Evolutionary conservation across 1,140 invertebrate species (phyloP), one percentile per base, ranked within the genome.

Genomic region (Drosophila punjabiensis): DNA sequence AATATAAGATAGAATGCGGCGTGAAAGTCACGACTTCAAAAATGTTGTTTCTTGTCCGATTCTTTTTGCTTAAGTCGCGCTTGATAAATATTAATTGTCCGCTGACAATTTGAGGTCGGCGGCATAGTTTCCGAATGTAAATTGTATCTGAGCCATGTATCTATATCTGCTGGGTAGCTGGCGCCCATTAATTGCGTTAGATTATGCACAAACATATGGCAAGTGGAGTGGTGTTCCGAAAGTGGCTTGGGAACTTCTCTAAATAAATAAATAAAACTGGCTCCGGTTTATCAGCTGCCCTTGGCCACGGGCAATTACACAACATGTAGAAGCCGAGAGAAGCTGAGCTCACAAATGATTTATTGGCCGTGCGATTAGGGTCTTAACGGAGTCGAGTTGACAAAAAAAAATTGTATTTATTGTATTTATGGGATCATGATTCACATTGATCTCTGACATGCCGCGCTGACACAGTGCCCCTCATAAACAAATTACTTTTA

Each of bases 51-150:
- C 60, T 71, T 56, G 48, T 67, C 68, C 14, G 52, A 47, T 81
- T 78, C 81, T 61, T 86, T 53, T 48, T 47, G 69, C 37, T 43
- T 47, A 81, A 84, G 76, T 55, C 52, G 47, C 24, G 65, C 70
- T 69, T 85, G 81, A 89, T 89, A 89, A 82, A 89, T 85, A 90
- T 89, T 89, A 88, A 88, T 89, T 90, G 82, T 62, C 32, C 70
- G 56, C 45, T 66, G 78, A 89, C 81, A 79, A 75, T 88, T 89
- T 89, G 78, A 84, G 85, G 85, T 89, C 85, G 81, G 65, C 68
- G 66, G 56, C 71, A 69, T 50, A 81, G 64, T 76, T 78, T 62
- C 30, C 14, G 56, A 73, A 52, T 70, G 65, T 69, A 55, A 68
- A 70, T 55, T 59, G 68, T 74, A 74, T 74, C 67, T 52, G 66